A percentile compares a stretch with the other conserved stretches of the same genome.
Evolutionary conservation across 2,113 vertebrate genomes (phyloP).

Genomic region (Alouatta palliata): DNA sequence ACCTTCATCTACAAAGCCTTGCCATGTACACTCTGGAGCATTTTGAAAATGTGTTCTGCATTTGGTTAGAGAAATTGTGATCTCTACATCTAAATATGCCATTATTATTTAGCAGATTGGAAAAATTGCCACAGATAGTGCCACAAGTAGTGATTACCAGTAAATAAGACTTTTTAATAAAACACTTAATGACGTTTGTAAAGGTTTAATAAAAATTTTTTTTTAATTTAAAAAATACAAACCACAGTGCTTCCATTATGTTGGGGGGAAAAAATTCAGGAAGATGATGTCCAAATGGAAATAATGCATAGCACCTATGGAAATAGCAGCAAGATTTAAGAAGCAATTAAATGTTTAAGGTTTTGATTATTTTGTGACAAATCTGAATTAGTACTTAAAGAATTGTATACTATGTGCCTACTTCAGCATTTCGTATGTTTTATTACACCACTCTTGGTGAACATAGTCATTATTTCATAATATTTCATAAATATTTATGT

Average conservation of each 20-base stretch:
- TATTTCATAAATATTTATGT: slow-evolving; percentile 73
- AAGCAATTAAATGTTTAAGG: slow-evolving; percentile 64
- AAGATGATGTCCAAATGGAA: slow-evolving; percentile 58
- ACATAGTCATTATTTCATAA: slow-evolving; percentile 67
- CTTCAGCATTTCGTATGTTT: slow-evolving; percentile 59
- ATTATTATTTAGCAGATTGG: slow-evolving; percentile 49
- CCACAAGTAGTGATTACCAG: background rate
- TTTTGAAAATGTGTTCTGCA: slow-evolving; percentile 55
- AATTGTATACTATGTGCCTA: slow-evolving; percentile 35
- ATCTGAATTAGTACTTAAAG: slow-evolving; percentile 65
- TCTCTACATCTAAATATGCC: slow-evolving; percentile 48
- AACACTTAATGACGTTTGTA: no score
- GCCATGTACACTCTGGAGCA: background rate
- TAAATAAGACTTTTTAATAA: slow-evolving; percentile 60
- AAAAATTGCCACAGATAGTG: background rate
- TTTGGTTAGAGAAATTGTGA: background rate
- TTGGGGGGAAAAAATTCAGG: background rate
- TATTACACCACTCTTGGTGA: slow-evolving; percentile 44
- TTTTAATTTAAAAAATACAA: slow-evolving; percentile 28
- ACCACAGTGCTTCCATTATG: no score
- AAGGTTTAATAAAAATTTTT: background rate
- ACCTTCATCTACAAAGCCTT: slow-evolving; percentile 37
- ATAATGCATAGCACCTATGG: slow-evolving; percentile 27
- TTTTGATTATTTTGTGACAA: slow-evolving; percentile 69
- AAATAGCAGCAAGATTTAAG: slow-evolving; percentile 42